Conservation (phyloP, 2,113 vertebrate genomes). For the Motacilla alba region DNA sequence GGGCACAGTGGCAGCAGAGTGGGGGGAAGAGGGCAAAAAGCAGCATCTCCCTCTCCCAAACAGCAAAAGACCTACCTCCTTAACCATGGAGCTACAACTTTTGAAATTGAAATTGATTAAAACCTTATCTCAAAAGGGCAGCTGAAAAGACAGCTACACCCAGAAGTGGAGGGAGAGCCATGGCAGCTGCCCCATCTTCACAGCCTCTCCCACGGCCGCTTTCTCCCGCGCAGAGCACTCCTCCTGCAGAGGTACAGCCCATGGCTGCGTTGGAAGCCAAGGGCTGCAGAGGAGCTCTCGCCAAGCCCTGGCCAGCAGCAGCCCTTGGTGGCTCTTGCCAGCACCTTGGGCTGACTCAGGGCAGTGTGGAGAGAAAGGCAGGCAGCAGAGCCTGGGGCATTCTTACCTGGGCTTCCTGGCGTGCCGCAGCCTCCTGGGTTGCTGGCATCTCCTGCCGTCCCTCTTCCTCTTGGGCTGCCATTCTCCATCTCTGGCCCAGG, state of each 20-base stretch:
- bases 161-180: not conserved
- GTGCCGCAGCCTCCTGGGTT: rapidly evolving
- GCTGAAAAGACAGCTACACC: not conserved
- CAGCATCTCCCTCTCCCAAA: not conserved
- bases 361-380: too few species aligned
- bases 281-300: too few species aligned
- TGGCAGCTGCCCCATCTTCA: not conserved
- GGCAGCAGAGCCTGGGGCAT: too few species aligned
- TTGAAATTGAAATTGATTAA: not conserved
- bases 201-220: rapidly evolving
- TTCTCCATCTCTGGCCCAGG: not conserved
- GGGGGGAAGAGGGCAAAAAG: not conserved
- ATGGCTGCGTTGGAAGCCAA: not conserved
- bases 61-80: not conserved
- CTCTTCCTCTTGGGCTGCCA: not conserved
- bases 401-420: not conserved
- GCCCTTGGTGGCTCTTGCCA: too few species aligned
- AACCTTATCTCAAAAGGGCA: not conserved
- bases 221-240: rapidly evolving
- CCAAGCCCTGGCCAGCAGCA: too few species aligned
- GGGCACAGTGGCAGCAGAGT: too few species aligned
- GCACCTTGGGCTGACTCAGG: too few species aligned
- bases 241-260: not conserved
- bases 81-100: too few species aligned
- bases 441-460: rapidly evolving